Conservation (phyloP, 1,140 invertebrate species). For the Amyelois transitella region DNA sequence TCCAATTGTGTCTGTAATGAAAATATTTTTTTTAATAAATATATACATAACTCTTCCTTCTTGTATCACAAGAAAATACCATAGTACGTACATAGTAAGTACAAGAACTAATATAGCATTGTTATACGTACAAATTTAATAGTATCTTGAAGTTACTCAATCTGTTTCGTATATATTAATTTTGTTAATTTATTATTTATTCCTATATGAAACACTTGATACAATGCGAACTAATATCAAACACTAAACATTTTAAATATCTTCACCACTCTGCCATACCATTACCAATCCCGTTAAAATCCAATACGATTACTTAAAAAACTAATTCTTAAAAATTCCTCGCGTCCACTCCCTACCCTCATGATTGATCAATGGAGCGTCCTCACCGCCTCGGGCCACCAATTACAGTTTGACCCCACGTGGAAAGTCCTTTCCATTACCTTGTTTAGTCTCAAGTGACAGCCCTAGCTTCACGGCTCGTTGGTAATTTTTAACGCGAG, state of each 20-base stretch:
- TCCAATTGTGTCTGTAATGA: too few species aligned
- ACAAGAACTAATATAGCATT: too few species aligned
- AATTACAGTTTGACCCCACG: slow-evolving; percentile 30
- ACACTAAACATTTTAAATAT: background rate
- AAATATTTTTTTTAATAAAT: too few species aligned
- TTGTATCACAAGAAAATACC: too few species aligned
- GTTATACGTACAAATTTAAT: too few species aligned
- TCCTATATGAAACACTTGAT: background rate
- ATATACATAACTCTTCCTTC: too few species aligned
- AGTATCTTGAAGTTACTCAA: too few species aligned
- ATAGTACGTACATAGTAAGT: too few species aligned
- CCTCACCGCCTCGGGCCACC: slow-evolving; percentile 22
- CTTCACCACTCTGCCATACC: background rate
- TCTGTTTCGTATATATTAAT: too few species aligned
- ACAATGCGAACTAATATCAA: background rate
- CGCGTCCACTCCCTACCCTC: background rate
- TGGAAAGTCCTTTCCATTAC: slow-evolving; percentile 34
- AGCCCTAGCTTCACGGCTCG: slow-evolving; percentile 15
- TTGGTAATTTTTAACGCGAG: background rate
- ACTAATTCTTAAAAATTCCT: background rate
- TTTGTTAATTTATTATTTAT: too few species aligned
- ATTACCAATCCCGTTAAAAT: background rate
- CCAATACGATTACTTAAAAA: background rate
- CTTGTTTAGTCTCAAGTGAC: slow-evolving; percentile 16
- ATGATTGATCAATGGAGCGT: slow-evolving; percentile 21